Evolutionary conservation across 2,888 invertebrate genomes (phyloP).

Genomic region (Diadromus collaris): DNA sequence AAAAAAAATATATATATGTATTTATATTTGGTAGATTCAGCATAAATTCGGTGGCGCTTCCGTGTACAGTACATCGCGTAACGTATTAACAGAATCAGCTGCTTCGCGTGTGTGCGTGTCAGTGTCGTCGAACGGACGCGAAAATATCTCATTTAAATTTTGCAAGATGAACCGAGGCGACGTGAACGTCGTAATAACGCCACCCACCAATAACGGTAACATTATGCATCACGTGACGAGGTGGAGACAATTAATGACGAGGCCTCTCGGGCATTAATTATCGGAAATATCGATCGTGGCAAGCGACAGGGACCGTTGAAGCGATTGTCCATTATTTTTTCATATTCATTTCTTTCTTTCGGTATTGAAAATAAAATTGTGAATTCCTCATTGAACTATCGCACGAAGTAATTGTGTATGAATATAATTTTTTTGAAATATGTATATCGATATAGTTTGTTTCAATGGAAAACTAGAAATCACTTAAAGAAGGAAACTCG

Average conservation of each 20-base stretch:
- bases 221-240: conserved; percentile 6
- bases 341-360: neutral
- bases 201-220: conserved; percentile 54
- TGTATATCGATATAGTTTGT: neutral
- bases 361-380: neutral
- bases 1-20: neutral
- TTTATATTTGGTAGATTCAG: conserved; percentile 19
- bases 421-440: no score
- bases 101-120: neutral
- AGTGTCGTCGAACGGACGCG: conserved; percentile 13
- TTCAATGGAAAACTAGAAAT: neutral
- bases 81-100: conserved; percentile 11
- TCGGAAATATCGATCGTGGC: conserved; percentile 36
- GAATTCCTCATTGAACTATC: neutral
- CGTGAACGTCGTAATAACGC: conserved; percentile 47
- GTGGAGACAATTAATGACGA: conserved; percentile 17
- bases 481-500: neutral
- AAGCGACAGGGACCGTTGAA: neutral
- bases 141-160: conserved; percentile 6
- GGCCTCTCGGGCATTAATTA: conserved; percentile 15
- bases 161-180: conserved; percentile 52
- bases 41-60: conserved; percentile 2
- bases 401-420: neutral
- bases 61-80: neutral
- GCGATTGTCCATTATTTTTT: neutral